phyloP scores from a whole-genome alignment of 1,140 invertebrate genomes.

The Plectrocnemia conspersa region DNA sequence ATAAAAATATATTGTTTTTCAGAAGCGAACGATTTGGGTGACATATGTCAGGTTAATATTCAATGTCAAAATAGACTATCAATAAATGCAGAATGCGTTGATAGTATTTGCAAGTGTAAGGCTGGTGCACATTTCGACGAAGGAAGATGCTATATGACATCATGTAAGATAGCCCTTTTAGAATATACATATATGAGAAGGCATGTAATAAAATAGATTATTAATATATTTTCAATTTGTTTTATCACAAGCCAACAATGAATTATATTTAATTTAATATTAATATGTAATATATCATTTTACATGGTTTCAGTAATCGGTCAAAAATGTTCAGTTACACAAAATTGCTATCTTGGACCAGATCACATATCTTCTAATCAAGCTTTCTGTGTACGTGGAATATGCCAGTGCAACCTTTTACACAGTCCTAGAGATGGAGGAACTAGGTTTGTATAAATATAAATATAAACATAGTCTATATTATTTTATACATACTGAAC shows the following conservation, averaged over 20 bases:
- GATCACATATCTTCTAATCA: slow-evolving; percentile 38
- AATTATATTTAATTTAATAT: slow-evolving; percentile 1
- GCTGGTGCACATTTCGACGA: slow-evolving; percentile 44
- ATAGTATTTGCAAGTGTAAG: slow-evolving; percentile 42
- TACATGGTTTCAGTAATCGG: slow-evolving; percentile 42
- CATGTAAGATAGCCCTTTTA: slow-evolving; percentile 37
- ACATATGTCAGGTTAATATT: slow-evolving; percentile 44
- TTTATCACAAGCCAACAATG: background rate
- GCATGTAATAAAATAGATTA: background rate
- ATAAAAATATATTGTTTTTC: slow-evolving; percentile 28
- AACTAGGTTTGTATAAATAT: too few relatives aligned
- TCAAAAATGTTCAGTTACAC: slow-evolving; percentile 44
- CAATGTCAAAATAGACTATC: slow-evolving; percentile 48
- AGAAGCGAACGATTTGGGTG: slow-evolving; percentile 44
- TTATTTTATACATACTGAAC: background rate
- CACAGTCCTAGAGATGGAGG: slow-evolving; percentile 48
- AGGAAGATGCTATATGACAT: slow-evolving; percentile 45
- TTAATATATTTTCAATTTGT: background rate
- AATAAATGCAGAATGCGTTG: slow-evolving; percentile 42
- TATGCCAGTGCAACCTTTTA: slow-evolving; percentile 46
- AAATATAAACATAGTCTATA: too few relatives aligned
- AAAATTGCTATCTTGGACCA: slow-evolving; percentile 45
- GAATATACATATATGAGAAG: background rate
- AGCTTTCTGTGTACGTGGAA: slow-evolving; percentile 46
- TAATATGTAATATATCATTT: background rate